Base-by-base conservation (phyloP, 2,888 invertebrate species). In the Gandaritis pyraliata region DNA sequence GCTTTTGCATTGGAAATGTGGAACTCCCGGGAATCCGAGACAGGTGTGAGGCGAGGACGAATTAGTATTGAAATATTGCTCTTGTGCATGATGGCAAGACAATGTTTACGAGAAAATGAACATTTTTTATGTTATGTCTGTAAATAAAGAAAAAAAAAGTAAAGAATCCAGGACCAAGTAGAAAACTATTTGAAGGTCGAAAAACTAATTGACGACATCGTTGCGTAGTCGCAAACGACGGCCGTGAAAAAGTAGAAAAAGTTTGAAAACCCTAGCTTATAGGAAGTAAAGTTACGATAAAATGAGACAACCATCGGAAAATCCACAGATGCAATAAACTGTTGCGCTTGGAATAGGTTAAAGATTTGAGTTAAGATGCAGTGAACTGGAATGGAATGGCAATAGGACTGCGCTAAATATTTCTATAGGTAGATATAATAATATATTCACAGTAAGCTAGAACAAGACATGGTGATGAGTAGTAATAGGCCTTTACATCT, bases 1-100 rank as follows among this genome's bases (percentile, higher is more conserved):
- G 53, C 54, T 54, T 58, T 53, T 53, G 61, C 49, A 58, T 62
- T 49, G 47, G 56, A 57, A 52, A 61, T 57, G 52, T 51, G 43
- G 47, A 52, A 16, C 36, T 56, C 49, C 23, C 6, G 52, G 38
- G 52, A 51, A 33, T 47, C 15, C 29, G 11, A 13, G 52, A 47
- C 61, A 61, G 61, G 56, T 61, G 52, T 52, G 57, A 52, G 52
- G 41, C 10, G 61, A 51, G 16, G 41, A 41, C 61, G 33, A 51
- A 61, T 61, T 56, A 46, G 41, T 15, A 52, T 47, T 61, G 51
- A 61, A 51, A 56, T 53, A 59, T 57, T 39, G 43, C 36, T 53
- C 8, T 23, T 33, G 39, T 38, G 30, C 23, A 23, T n/a, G n/a
- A 47, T 29, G 23, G 18, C 38, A 23, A 54, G 36, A 46, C 54